phyloP scores from a whole-genome alignment of 2,113 vertebrate genomes.

The Arenaria interpres region DNA sequence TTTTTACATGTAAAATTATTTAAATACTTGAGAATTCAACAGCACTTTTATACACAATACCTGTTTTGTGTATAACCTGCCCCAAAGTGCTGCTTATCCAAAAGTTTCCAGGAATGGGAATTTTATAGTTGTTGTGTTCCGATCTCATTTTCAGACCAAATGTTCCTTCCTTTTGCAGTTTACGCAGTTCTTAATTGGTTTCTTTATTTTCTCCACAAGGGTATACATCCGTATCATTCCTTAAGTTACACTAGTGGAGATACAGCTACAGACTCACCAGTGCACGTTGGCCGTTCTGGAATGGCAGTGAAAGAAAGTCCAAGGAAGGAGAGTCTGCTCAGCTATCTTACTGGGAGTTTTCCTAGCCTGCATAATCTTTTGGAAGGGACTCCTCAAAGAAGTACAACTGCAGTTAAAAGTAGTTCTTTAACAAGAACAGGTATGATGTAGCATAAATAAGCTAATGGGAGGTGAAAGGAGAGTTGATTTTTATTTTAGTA shows the following conservation, averaged over 20 bases:
- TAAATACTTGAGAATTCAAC: background rate
- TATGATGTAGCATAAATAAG: conserved; percentile 27
- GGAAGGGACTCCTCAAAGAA: conserved; percentile 93
- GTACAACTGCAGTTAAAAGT: conserved; percentile 82
- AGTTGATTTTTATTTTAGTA: background rate
- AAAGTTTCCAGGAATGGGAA: background rate
- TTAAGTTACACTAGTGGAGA: conserved; percentile 97
- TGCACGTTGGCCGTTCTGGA: conserved; percentile 85
- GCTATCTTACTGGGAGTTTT: conserved; percentile 96
- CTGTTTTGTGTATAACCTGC: background rate
- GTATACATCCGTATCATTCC: conserved; percentile 95
- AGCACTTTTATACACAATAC: background rate
- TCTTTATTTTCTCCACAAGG: conserved; percentile 71
- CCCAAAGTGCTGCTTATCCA: background rate
- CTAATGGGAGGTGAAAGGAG: background rate
- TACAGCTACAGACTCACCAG: conserved; percentile 94
- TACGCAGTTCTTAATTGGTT: background rate
- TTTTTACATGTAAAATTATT: background rate
- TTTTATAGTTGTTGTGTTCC: background rate
- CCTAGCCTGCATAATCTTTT: conserved; percentile 94
- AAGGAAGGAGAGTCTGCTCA: conserved; percentile 93
- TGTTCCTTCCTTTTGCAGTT: background rate
- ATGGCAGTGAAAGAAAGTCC: conserved; percentile 89
- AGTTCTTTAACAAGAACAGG: conserved; percentile 93
- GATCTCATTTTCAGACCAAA: background rate